phyloP scores from a whole-genome alignment of 2,888 invertebrate species.

The Apamea monoglypha region DNA sequence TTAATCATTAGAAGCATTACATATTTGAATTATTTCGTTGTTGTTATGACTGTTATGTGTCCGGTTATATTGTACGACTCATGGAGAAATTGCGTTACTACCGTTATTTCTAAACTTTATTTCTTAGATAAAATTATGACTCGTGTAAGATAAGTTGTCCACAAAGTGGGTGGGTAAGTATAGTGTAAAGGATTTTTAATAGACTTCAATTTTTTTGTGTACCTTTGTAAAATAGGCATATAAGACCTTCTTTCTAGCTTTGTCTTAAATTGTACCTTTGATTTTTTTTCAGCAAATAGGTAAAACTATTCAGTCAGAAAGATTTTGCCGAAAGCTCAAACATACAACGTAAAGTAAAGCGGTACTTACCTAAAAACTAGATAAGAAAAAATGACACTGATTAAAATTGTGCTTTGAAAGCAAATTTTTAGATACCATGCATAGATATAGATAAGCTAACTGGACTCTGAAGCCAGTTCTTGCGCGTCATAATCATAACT shows the following conservation, averaged over 20 bases:
- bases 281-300: neutral
- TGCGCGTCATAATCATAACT: constrained; percentile 12
- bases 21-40: constrained; percentile 61
- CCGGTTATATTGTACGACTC: constrained; percentile 18
- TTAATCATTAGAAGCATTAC: constrained; percentile 57
- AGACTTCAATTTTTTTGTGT: neutral
- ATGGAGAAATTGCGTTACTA: constrained; percentile 11
- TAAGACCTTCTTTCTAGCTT: neutral
- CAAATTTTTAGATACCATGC: neutral
- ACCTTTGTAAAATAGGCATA: neutral
- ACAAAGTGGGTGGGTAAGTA: neutral
- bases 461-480: constrained; percentile 3
- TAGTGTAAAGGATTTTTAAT: neutral
- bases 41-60: constrained; percentile 27
- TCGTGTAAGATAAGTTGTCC: neutral
- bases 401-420: neutral
- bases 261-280: neutral
- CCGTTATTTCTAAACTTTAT: neutral
- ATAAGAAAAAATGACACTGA: neutral
- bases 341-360: neutral
- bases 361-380: neutral
- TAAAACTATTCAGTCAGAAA: too few relatives aligned
- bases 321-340: neutral
- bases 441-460: constrained; percentile 10
- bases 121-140: neutral